Evolutionary conservation across 1,140 invertebrate species (phyloP).

Genomic region (Pomacea maculata): DNA sequence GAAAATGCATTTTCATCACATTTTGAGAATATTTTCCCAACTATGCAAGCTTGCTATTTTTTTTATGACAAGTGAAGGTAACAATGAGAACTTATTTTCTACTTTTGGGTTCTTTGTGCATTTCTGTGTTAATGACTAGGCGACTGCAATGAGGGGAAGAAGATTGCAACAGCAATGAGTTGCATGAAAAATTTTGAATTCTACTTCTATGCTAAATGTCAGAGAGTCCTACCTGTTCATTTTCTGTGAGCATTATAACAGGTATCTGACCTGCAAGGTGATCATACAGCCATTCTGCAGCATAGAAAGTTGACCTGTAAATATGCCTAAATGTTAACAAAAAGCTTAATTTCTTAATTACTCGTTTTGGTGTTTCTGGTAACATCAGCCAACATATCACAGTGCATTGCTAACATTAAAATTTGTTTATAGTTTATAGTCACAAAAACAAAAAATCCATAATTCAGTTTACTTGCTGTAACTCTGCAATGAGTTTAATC

Average conservation of each 20-base stretch:
- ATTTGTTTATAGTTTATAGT: not conserved
- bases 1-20: too few relatives aligned
- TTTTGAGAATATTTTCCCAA: too few relatives aligned
- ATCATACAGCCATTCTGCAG: constrained; percentile 57
- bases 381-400: not conserved
- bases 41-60: too few relatives aligned
- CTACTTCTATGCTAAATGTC: not conserved
- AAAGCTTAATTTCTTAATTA: not conserved
- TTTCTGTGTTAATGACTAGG: too few relatives aligned
- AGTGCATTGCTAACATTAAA: not conserved
- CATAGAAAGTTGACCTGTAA: constrained; percentile 49
- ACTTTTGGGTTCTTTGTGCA: too few relatives aligned
- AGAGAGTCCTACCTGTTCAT: constrained; percentile 44
- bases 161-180: too few relatives aligned
- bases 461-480: too few relatives aligned
- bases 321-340: too few relatives aligned
- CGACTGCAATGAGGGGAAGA: too few relatives aligned
- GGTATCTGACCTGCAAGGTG: constrained; percentile 59
- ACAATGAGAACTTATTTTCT: too few relatives aligned
- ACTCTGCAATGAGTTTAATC: too few relatives aligned
- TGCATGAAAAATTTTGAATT: not conserved
- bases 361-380: not conserved
- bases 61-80: too few relatives aligned
- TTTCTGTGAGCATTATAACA: constrained; percentile 58
- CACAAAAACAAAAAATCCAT: not conserved